These are phyloP conservation scores for Agapornis roseicollis DNA, from an alignment of 2,113 vertebrate species.

Conservation along the genomic window DNA sequence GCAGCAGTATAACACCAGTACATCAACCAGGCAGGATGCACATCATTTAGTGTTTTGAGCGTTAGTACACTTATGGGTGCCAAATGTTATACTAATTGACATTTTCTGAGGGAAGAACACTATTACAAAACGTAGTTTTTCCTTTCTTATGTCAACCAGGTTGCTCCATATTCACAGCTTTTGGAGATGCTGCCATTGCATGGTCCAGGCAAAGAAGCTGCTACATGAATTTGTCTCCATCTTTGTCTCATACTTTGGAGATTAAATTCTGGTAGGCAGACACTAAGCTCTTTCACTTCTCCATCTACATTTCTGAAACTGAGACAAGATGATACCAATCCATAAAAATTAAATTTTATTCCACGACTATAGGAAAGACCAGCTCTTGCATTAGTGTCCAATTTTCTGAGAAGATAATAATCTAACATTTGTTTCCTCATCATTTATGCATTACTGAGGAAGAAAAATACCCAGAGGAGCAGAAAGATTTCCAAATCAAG, in stretches of 20 bases:
- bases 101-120: not conserved
- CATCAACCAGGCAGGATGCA: not conserved
- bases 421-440: not conserved
- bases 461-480: not conserved
- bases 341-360: conserved; percentile 39
- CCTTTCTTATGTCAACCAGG: not conserved
- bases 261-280: not conserved
- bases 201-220: not conserved
- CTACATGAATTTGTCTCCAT: not conserved
- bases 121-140: not conserved
- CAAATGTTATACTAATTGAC: not conserved
- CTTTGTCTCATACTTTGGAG: not conserved
- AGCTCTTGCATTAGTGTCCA: not conserved
- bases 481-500: not conserved
- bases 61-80: not conserved
- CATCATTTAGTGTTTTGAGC: not conserved
- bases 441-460: conserved; percentile 18
- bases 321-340: conserved; percentile 55
- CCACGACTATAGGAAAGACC: conserved; percentile 40
- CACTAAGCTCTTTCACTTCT: not conserved
- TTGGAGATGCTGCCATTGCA: not conserved
- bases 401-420: conserved; percentile 45
- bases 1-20: not conserved
- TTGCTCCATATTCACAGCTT: not conserved
- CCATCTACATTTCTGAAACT: conserved; percentile 29